phyloP scores from a whole-genome alignment of 2,113 vertebrate species.

The Strigops habroptila region DNA sequence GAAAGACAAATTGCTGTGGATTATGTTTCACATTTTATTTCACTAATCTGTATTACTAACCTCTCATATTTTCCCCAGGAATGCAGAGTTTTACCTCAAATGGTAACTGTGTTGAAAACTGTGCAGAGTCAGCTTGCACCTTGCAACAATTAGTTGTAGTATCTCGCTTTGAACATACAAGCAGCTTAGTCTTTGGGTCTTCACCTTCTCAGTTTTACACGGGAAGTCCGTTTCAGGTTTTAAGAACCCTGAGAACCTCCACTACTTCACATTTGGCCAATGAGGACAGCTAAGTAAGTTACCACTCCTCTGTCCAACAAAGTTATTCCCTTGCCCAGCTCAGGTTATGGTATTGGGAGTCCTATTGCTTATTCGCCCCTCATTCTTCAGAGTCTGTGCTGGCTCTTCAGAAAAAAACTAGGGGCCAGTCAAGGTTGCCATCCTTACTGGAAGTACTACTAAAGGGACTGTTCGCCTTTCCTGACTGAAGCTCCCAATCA shows the following conservation, averaged over 20 bases:
- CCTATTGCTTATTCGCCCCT: background rate
- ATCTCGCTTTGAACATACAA: background rate
- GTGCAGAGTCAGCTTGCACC: background rate
- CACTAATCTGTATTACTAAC: background rate
- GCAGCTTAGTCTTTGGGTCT: background rate
- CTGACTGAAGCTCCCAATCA: background rate
- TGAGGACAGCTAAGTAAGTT: background rate
- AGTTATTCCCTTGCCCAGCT: background rate
- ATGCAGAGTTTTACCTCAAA: background rate
- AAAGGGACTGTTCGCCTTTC: background rate
- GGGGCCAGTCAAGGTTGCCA: background rate
- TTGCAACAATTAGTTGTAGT: background rate
- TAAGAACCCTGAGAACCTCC: background rate
- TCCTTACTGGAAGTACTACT: background rate
- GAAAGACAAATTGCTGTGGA: background rate
- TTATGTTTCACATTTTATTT: background rate
- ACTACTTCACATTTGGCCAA: background rate
- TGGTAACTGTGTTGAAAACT: background rate
- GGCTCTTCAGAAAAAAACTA: background rate
- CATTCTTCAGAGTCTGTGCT: background rate
- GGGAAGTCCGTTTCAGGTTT: background rate
- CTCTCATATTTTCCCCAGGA: background rate
- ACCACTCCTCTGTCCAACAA: background rate
- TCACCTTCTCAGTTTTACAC: background rate
- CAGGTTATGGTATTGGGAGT: background rate